Conservation (phyloP, 2,797 vertebrate species). For the Buphagus erythrorhynchus region DNA sequence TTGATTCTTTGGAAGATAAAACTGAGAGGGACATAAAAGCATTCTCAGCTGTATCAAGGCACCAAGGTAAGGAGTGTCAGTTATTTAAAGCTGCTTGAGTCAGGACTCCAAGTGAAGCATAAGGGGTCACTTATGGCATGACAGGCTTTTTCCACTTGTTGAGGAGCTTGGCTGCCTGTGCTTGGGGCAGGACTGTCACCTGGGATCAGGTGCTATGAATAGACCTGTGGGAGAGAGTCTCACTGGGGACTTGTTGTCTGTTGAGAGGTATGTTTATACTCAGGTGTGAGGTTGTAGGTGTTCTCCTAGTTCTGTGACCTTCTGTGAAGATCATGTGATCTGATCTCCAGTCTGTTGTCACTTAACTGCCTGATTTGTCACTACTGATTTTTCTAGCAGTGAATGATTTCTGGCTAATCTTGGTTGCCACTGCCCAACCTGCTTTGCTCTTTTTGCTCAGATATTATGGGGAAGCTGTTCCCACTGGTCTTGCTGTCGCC, state of each 20-base stretch:
- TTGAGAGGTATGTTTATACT: rapidly evolving
- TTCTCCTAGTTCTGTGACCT: neutral
- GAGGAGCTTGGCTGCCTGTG: neutral
- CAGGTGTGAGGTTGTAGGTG: neutral
- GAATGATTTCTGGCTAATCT: neutral
- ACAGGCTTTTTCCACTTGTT: rapidly evolving
- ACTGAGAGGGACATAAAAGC: neutral
- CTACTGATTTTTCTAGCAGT: neutral
- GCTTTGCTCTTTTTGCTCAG: rapidly evolving
- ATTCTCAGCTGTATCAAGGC: neutral
- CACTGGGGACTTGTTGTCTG: neutral
- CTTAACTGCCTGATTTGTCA: neutral
- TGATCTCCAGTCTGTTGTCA: neutral
- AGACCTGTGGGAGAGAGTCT: neutral
- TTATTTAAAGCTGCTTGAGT: neutral
- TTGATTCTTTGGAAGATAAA: neutral
- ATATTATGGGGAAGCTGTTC: neutral
- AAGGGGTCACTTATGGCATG: neutral
- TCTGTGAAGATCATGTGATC: rapidly evolving
- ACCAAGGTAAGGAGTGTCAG: neutral
- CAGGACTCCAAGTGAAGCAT: rapidly evolving
- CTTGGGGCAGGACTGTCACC: rapidly evolving
- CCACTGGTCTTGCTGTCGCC: neutral
- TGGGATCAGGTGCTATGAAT: neutral
- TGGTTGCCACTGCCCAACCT: neutral